Conservation (phyloP, 2,113 vertebrate genomes). For the Eclectus roratus region DNA sequence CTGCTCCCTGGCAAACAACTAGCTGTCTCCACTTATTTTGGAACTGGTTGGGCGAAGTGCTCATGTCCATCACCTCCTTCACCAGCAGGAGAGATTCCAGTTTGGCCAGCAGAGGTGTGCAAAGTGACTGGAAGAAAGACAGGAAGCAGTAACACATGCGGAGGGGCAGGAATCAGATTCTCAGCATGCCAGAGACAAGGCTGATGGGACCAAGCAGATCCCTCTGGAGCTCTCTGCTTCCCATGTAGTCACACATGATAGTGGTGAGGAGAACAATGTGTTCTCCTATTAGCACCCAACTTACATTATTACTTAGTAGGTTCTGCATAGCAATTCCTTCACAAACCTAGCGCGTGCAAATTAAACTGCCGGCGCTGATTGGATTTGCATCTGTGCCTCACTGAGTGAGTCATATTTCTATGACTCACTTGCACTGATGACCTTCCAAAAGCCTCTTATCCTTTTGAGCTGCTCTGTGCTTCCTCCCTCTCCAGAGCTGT, state of each 20-base stretch:
- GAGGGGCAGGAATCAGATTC: background rate
- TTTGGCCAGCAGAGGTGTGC: background rate
- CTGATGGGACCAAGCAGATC: background rate
- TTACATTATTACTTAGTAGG: background rate
- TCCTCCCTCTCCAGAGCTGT: background rate
- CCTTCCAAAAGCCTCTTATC: constrained; percentile 50
- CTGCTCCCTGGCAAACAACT: background rate
- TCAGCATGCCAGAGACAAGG: background rate
- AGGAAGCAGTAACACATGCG: background rate
- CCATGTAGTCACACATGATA: background rate
- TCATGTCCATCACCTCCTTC: background rate
- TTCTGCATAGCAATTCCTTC: background rate
- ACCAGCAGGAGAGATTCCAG: background rate
- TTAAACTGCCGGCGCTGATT: background rate
- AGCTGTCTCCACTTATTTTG: background rate
- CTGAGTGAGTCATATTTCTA: constrained; percentile 12
- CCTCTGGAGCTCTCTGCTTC: background rate
- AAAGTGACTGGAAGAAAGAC: background rate
- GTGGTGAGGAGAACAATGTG: background rate
- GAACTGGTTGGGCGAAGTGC: background rate
- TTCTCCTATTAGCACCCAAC: background rate
- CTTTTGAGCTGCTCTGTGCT: background rate
- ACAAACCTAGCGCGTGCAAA: background rate
- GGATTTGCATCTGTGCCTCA: background rate
- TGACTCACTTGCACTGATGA: constrained; percentile 52